Percentiles rank a stretch among this genome's conserved stretches.
Conservation (phyloP, 2,888 invertebrate genomes). For the Protonemura montana region DNA sequence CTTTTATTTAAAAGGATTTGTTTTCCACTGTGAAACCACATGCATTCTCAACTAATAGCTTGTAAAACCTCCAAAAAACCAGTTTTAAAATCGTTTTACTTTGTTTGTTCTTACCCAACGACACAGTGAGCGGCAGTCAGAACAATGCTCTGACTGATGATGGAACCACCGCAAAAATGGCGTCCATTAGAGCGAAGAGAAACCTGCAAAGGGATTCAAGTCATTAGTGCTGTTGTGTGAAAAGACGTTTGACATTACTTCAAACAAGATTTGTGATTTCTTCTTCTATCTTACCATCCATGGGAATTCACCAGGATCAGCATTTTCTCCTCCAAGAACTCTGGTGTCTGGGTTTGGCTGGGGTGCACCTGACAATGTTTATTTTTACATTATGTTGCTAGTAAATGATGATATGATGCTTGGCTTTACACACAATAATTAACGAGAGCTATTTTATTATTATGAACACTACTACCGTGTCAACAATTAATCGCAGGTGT, state of each 20-base stretch:
- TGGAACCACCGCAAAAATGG: slow-evolving; percentile 44
- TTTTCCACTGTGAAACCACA: too few relatives aligned
- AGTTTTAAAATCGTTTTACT: neutral
- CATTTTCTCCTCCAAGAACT: slow-evolving; percentile 41
- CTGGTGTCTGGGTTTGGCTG: neutral
- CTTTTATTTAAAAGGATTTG: too few relatives aligned
- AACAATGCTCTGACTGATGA: slow-evolving; percentile 37
- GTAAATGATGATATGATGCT: neutral
- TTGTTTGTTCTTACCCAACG: slow-evolving; percentile 33
- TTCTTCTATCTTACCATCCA: slow-evolving; percentile 29
- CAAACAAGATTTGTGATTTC: slow-evolving; percentile 42
- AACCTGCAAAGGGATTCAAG: slow-evolving; percentile 24
- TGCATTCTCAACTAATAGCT: too few relatives aligned
- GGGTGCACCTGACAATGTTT: slow-evolving; percentile 19
- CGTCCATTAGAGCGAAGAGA: slow-evolving; percentile 32
- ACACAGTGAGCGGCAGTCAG: slow-evolving; percentile 44
- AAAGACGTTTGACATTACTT: neutral
- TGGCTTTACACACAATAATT: too few relatives aligned
- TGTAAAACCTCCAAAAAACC: neutral
- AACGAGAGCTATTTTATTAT: too few relatives aligned
- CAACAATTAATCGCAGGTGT: too few relatives aligned
- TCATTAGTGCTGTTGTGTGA: neutral
- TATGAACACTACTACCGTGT: too few relatives aligned
- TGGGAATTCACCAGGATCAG: slow-evolving; percentile 44
- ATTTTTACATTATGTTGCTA: neutral